A percentile compares a stretch with the other conserved stretches of the same genome.
phyloP scores from a whole-genome alignment of 2,888 invertebrate species.

The Blera fallax region DNA sequence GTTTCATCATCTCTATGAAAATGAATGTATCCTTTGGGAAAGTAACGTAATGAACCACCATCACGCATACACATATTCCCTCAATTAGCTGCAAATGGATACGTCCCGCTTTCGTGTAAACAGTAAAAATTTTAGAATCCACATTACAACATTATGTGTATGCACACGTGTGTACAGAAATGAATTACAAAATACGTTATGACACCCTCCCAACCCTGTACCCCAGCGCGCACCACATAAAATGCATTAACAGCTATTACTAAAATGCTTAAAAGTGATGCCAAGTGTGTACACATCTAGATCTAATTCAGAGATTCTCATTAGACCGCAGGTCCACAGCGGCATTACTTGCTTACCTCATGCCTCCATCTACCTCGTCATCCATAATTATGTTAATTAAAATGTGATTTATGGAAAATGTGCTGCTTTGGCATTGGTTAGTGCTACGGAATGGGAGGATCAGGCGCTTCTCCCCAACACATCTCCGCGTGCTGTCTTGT shows the following conservation, averaged over 20 bases:
- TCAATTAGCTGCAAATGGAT: conserved; percentile 35
- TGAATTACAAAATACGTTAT: conserved; percentile 41
- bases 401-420: conserved; percentile 71
- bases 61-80: neutral
- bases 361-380: conserved; percentile 39
- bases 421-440: conserved; percentile 52
- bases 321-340: conserved; percentile 53
- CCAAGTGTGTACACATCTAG: conserved; percentile 52
- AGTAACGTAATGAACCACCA: neutral
- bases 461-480: conserved; percentile 1
- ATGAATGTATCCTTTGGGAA: conserved; percentile 46
- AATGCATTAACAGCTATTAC: conserved; percentile 64
- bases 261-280: conserved; percentile 53
- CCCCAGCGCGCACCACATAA: conserved; percentile 3
- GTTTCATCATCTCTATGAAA: conserved; percentile 13
- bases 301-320: conserved; percentile 68
- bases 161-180: neutral
- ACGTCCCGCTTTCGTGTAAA: conserved; percentile 21
- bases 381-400: conserved; percentile 72
- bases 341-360: neutral
- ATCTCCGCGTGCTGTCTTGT: conserved; percentile 39
- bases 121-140: conserved; percentile 26
- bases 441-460: neutral
- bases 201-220: neutral
- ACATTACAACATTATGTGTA: neutral